These are phyloP conservation scores for Dolichopus griseipennis DNA, from an alignment of 2,888 invertebrate species.

Conservation along the genomic window DNA sequence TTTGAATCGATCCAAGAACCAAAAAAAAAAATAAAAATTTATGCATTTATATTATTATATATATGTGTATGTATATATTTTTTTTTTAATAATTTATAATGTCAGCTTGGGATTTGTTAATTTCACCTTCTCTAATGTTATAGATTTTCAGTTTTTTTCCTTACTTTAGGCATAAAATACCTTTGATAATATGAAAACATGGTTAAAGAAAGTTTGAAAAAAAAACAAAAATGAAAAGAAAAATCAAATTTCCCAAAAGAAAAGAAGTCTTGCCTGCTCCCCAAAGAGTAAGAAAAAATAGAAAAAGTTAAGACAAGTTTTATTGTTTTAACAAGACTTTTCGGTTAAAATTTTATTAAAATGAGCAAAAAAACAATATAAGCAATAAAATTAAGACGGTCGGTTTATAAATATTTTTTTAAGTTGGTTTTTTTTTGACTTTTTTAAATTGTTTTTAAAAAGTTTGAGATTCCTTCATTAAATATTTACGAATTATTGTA, in stretches of 20 bases:
- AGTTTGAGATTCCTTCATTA: too few species aligned
- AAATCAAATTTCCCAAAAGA: neutral
- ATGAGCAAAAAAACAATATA: neutral
- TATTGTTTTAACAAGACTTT: conserved; percentile 3
- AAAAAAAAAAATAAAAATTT: too few species aligned
- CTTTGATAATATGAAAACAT: too few species aligned
- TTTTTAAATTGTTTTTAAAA: too few species aligned
- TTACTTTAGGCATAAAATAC: neutral
- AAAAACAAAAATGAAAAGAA: neutral
- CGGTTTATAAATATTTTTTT: too few species aligned
- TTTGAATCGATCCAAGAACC: neutral
- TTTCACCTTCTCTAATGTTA: neutral
- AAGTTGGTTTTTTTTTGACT: too few species aligned
- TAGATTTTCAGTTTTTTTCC: neutral
- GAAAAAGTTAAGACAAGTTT: neutral
- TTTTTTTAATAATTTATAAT: conserved; percentile 6
- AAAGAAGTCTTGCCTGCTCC: neutral
- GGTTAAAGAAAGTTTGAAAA: neutral
- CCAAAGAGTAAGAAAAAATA: too few species aligned
- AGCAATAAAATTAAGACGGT: neutral
- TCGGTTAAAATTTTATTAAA: neutral
- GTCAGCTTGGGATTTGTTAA: conserved; percentile 3
- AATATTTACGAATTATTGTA: too few species aligned
- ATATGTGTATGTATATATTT: neutral
- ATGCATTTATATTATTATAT: too few species aligned